Evolutionary conservation across 2,113 vertebrate species (phyloP).

Genomic region (Scartelaos histophorus): DNA sequence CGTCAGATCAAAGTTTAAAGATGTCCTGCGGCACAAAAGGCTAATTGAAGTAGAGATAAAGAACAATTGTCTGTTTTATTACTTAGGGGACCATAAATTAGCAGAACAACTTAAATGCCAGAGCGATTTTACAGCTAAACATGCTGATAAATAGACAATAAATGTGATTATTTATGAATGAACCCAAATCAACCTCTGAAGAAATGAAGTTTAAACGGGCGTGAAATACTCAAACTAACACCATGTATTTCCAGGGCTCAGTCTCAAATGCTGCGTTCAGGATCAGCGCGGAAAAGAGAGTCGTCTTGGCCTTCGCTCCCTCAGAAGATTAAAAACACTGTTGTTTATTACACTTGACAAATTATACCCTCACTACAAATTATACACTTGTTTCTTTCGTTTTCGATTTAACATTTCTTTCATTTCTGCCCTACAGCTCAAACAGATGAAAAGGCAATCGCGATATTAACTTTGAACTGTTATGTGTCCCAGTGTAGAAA

Average conservation of each 20-base stretch:
- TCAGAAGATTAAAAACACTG: background rate
- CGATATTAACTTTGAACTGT: too few species aligned
- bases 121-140: too few species aligned
- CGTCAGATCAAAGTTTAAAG: too few species aligned
- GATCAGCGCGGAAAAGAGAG: background rate
- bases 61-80: too few species aligned
- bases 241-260: background rate
- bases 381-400: background rate
- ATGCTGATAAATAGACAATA: too few species aligned
- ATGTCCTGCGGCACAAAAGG: too few species aligned
- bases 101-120: too few species aligned
- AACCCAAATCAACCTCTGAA: background rate
- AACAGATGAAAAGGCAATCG: background rate
- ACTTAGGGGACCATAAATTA: too few species aligned
- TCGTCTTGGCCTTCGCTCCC: background rate
- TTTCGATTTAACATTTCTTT: background rate
- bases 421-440: background rate
- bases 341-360: conserved; percentile 1
- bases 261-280: background rate
- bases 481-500: too few species aligned
- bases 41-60: too few species aligned
- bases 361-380: background rate
- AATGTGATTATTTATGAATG: too few species aligned
- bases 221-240: background rate
- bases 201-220: background rate